phyloP scores from a whole-genome alignment of 2,888 invertebrate species.

The Melieria omissa region DNA sequence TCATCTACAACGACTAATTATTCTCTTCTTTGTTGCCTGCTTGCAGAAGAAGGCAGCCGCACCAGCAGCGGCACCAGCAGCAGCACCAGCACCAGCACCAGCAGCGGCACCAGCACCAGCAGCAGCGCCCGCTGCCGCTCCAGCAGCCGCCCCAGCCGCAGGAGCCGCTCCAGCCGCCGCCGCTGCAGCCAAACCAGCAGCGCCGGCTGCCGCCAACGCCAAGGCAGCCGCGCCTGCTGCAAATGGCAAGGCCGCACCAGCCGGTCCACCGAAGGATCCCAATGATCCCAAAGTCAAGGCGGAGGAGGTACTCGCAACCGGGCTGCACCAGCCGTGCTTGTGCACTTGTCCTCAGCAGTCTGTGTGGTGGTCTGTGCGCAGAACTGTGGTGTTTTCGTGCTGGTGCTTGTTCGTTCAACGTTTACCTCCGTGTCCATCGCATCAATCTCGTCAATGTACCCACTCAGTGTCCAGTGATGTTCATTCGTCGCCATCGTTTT shows the following conservation, averaged over 20 bases:
- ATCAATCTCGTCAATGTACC: background rate
- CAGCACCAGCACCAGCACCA: conserved; percentile 47
- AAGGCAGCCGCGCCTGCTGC: conserved; percentile 45
- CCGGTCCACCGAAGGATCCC: conserved; percentile 60
- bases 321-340: conserved; percentile 15
- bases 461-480: background rate
- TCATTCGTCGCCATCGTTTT: conserved; percentile 19
- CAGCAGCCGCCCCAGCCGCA: conserved; percentile 43
- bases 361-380: conserved; percentile 13
- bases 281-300: conserved; percentile 61
- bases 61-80: conserved; percentile 47
- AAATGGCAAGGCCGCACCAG: conserved; percentile 48
- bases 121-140: conserved; percentile 43
- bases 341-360: background rate
- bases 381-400: conserved; percentile 13
- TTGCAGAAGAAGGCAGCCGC: conserved; percentile 61
- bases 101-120: conserved; percentile 49
- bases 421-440: conserved; percentile 35
- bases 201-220: conserved; percentile 42
- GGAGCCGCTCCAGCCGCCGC: conserved; percentile 43
- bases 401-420: background rate
- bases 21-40: conserved; percentile 2
- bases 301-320: conserved; percentile 56
- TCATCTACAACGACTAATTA: background rate
- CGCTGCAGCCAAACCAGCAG: conserved; percentile 44